Conservation (phyloP, 2,113 vertebrate genomes). For the Heterochromis multidens region DNA sequence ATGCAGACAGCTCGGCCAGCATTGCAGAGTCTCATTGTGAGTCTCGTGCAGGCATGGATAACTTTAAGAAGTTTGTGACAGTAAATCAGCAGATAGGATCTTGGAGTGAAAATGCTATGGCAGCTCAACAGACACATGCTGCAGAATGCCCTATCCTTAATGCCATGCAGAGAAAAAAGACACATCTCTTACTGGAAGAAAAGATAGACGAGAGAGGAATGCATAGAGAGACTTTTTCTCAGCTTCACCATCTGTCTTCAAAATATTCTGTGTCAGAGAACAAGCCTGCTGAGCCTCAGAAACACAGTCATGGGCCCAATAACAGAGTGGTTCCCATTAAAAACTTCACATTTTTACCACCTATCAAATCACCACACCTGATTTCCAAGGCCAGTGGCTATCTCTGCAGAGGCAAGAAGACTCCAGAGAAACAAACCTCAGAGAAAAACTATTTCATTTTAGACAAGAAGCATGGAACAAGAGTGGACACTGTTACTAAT, state of each 20-base stretch:
- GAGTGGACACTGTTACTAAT: background rate
- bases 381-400: background rate
- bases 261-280: conserved; percentile 13
- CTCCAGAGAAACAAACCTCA: background rate
- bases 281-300: conserved; percentile 13
- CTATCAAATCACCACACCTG: conserved; percentile 39
- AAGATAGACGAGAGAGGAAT: background rate
- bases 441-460: background rate
- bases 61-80: background rate
- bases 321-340: conserved; percentile 50
- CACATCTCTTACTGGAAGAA: background rate
- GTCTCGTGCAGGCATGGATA: background rate
- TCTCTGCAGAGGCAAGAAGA: background rate
- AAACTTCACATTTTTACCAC: conserved; percentile 68
- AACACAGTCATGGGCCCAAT: background rate
- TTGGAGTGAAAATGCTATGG: background rate
- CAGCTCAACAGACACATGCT: background rate
- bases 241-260: background rate
- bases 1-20: background rate
- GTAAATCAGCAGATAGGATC: background rate
- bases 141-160: background rate
- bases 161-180: background rate
- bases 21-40: background rate
- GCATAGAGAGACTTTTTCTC: background rate
- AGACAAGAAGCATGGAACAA: background rate